phyloP scores from a whole-genome alignment of 2,113 vertebrate genomes.

The Nesogale talazaci region DNA sequence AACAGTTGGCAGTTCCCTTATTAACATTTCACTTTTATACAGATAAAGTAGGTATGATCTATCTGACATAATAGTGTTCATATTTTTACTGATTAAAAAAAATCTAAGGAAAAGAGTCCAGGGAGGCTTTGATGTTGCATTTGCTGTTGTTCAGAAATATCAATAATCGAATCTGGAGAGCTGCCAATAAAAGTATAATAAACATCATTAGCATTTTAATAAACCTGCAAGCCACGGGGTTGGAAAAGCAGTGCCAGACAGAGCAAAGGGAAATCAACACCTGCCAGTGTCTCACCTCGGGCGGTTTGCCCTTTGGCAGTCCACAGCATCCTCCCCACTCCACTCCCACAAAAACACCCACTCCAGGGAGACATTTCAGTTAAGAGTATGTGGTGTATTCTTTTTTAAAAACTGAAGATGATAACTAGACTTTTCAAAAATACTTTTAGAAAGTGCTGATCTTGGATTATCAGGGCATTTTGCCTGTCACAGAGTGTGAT shows the following conservation, averaged over 20 bases:
- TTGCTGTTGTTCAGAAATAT: slow-evolving; percentile 59
- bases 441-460: slow-evolving; percentile 59
- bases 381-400: neutral
- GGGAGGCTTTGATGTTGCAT: slow-evolving; percentile 55
- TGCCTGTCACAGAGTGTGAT: slow-evolving; percentile 30
- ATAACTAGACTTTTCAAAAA: slow-evolving; percentile 59
- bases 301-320: slow-evolving; percentile 31
- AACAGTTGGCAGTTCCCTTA: neutral
- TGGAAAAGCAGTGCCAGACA: slow-evolving; percentile 52
- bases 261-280: slow-evolving; percentile 33
- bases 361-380: neutral
- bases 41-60: neutral
- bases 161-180: slow-evolving; percentile 77
- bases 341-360: neutral
- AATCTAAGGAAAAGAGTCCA: slow-evolving; percentile 50
- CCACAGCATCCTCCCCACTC: neutral
- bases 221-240: slow-evolving; percentile 62
- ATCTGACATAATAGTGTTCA: slow-evolving; percentile 43
- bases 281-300: neutral
- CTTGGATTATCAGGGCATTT: slow-evolving; percentile 65
- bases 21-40: slow-evolving; percentile 19
- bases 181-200: slow-evolving; percentile 71
- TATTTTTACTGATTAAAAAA: slow-evolving; percentile 32
- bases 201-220: slow-evolving; percentile 73
- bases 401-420: slow-evolving; percentile 39